phyloP scores from a whole-genome alignment of 2,797 vertebrate genomes.

The Megaceryle alcyon region DNA sequence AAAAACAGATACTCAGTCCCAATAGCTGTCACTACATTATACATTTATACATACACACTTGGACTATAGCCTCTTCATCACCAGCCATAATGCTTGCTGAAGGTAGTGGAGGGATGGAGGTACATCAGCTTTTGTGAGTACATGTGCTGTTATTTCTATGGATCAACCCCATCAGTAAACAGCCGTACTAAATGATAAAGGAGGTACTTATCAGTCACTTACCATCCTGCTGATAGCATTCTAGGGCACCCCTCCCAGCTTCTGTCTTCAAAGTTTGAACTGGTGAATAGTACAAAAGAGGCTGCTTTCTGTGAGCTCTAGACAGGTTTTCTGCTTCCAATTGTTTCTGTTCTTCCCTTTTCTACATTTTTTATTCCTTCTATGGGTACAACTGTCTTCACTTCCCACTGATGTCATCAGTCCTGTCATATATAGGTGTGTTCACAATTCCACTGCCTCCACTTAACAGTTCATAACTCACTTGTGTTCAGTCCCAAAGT shows the following conservation, averaged over 20 bases:
- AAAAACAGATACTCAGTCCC: background rate
- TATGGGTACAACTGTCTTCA: constrained; percentile 61
- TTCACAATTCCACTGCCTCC: constrained; percentile 56
- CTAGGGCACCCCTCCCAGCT: background rate
- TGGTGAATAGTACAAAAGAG: background rate
- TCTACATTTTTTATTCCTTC: constrained; percentile 46
- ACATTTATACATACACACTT: too few species aligned
- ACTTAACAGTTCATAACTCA: constrained; percentile 65
- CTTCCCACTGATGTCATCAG: constrained; percentile 67
- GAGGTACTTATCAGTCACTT: background rate
- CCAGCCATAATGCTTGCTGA: background rate
- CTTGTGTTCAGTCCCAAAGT: constrained; percentile 10
- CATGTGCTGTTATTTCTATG: background rate
- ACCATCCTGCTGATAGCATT: background rate
- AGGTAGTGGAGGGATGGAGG: background rate
- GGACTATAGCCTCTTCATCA: background rate
- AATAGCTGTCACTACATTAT: background rate
- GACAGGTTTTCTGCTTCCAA: background rate
- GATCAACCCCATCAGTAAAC: background rate
- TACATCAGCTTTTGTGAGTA: background rate
- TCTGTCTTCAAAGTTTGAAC: background rate
- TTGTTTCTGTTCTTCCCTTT: constrained; percentile 38
- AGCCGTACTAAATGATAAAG: background rate
- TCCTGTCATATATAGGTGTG: constrained; percentile 52
- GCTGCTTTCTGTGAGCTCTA: constrained; percentile 1